Evolutionary conservation across 37 sponge, comb jelly and placozoan genomes (phyloP), one percentile per base, ranked within the genome.

Genomic region (Petrosia ficiformis): DNA sequence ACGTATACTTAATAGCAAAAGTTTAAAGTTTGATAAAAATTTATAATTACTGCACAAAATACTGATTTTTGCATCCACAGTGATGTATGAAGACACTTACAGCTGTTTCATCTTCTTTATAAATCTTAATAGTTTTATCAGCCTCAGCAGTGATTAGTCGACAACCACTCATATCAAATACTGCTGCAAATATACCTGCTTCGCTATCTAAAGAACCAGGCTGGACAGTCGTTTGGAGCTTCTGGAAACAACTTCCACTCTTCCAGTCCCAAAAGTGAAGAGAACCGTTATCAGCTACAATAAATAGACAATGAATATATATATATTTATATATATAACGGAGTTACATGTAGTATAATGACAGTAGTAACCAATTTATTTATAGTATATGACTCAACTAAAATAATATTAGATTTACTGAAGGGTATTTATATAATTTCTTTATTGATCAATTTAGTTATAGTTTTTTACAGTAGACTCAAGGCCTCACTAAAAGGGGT

Each of bases 161-260:
- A 39, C 86, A 85, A 21, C 99, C 99, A 54, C 99, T 97, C 75
- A 73, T 40, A 67, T 98, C 99, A 86, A 93, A 98, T 1, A 39
- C 5, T 65, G 80, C 59, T 57, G 84, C 83, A 82, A 93, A 98
- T 35, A 98, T 86, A 0, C 99, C 99, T 0, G 96, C 94, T 68
- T 98, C 99, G 28, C 94, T 93, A 84, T 98, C 99, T 59, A 98
- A 79, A 58, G 99, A 98, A 3, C 99, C 99, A 2, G 99, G 99
- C 87, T 98, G 99, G 3, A 83, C 94, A 4, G 65, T 36, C 0
- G 96, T 83, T 64, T 95, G 96, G 16, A 90, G 65, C 68, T 93
- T 82, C 77, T 98, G 99, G 79, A 98, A 98, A 77, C 93, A 93
- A 78, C 95, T 90, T 4, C 99, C 99, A 34, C 91, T 93, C 60